These are phyloP conservation scores for Forbesichthys papilliferus DNA, from an alignment of 2,113 vertebrate genomes.

Conservation along the genomic window DNA sequence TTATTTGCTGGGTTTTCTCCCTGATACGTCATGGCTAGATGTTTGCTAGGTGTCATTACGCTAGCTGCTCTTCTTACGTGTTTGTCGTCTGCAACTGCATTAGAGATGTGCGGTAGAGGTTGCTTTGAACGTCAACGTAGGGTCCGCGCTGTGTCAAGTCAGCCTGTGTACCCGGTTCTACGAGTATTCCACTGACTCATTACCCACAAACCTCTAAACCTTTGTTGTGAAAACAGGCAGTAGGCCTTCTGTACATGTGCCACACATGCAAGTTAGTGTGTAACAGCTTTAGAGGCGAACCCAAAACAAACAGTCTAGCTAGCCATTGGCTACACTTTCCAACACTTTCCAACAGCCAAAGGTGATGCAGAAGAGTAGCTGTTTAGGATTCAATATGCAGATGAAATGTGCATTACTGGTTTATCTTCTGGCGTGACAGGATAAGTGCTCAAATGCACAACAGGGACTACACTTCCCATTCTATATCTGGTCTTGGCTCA, in stretches of 20 bases:
- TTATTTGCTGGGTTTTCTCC: constrained; percentile 60
- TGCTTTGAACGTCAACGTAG: background rate
- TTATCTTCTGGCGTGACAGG: constrained; percentile 37
- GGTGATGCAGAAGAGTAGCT: constrained; percentile 15
- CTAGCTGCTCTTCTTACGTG: background rate
- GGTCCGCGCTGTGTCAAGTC: constrained; percentile 16
- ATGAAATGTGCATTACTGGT: constrained; percentile 13
- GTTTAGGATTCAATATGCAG: constrained; percentile 6
- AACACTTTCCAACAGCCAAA: background rate
- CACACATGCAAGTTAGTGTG: background rate
- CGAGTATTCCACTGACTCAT: background rate
- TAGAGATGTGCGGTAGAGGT: constrained; percentile 4
- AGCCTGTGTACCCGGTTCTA: background rate
- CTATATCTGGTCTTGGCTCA: constrained; percentile 43
- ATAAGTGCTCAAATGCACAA: constrained; percentile 33
- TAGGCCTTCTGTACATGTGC: too few species aligned
- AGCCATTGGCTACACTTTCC: constrained; percentile 12
- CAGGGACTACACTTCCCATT: constrained; percentile 41
- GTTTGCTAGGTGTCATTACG: background rate
- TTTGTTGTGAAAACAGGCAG: too few species aligned
- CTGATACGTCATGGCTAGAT: constrained; percentile 42
- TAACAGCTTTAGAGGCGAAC: background rate
- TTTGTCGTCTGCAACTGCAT: constrained; percentile 38
- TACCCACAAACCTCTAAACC: too few species aligned
- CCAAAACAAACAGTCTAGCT: constrained; percentile 15